Evolutionary conservation across 2,888 invertebrate genomes (phyloP).

Genomic region (Nesidiocoris tenuis): DNA sequence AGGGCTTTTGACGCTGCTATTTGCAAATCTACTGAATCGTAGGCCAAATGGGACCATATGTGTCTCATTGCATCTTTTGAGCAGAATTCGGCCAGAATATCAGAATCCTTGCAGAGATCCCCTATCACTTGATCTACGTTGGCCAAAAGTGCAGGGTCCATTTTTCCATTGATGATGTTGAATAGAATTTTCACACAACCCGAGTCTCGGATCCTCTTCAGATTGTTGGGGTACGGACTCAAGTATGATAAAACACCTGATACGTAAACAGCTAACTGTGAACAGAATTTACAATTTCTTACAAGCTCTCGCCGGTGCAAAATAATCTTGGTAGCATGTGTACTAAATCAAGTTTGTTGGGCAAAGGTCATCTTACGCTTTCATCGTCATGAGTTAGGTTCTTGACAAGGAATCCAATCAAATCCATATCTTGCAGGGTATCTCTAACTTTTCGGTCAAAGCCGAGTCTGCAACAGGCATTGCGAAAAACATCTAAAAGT

Average conservation of each 20-base stretch:
- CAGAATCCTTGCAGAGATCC: constrained; percentile 25
- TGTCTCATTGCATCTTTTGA: constrained; percentile 24
- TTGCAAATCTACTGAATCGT: constrained; percentile 24
- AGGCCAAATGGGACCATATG: constrained; percentile 34
- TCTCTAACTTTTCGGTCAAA: constrained; percentile 20
- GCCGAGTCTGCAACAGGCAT: constrained; percentile 14
- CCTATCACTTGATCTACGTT: constrained; percentile 36
- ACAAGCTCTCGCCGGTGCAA: too few relatives aligned
- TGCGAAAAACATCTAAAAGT: too few relatives aligned
- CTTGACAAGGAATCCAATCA: constrained; percentile 29
- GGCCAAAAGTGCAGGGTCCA: constrained; percentile 16
- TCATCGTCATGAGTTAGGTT: constrained; percentile 29
- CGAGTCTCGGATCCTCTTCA: constrained; percentile 29
- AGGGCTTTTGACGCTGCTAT: constrained; percentile 32
- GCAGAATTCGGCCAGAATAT: constrained; percentile 21
- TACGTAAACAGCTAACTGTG: constrained; percentile 26
- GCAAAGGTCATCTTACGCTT: constrained; percentile 13
- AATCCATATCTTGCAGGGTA: constrained; percentile 27
- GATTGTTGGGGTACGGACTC: constrained; percentile 26
- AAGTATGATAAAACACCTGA: constrained; percentile 35
- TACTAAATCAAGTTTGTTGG: too few relatives aligned
- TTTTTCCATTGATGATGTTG: constrained; percentile 30
- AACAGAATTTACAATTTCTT: background rate
- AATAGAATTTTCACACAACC: constrained; percentile 16
- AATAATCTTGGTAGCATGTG: too few relatives aligned